Evolutionary conservation across 2,797 vertebrate species (phyloP), one percentile per base, ranked within the genome.

Genomic region (Hyperoplus immaculatus): DNA sequence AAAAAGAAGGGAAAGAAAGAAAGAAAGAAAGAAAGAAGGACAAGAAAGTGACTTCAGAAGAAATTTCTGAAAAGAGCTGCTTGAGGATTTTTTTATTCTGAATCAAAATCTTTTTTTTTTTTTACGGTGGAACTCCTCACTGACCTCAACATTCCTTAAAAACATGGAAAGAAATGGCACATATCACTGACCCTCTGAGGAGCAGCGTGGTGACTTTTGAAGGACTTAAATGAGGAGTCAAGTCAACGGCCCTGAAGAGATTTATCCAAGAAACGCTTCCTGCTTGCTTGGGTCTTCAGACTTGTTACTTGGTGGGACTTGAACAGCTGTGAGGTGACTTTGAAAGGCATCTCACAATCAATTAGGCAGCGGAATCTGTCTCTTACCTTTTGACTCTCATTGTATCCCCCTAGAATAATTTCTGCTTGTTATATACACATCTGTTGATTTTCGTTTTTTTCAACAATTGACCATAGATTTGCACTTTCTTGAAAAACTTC

Each of bases 111-210:
- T 29, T 29, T 29, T 29, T 29, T 29, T 29, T 29, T 3, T 29
- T 29, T 29, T 29, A 29, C 29, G 29, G 29, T 29, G 29, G 29
- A 29, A 29, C 29, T 29, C 29, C 29, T 29, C 29, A 29, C 29
- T 29, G 29, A 29, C 4, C 10, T 71, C 60, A 66, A 29, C 51
- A 13, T 82, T 72, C 45, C 45, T 79, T 21, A 10, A 71, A 70
- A 78, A 87, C 70, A 53, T 79, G 77, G 76, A 63, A 18, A 70
- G 49, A 76, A 57, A 75, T 12, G 49, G 49, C 67, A 72, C 8
- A 78, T 43, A 39, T 66, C 71, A 29, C 43, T 91, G 89, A 92
- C 69, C 29, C 72, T 75, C 77, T 85, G 75, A 78, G 18, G 69
- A 80, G 51, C 67, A 49, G 13, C 15, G 51, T 43, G n/a, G 10